Conservation (phyloP, 2,888 invertebrate genomes). For the Epiblema foenella region DNA sequence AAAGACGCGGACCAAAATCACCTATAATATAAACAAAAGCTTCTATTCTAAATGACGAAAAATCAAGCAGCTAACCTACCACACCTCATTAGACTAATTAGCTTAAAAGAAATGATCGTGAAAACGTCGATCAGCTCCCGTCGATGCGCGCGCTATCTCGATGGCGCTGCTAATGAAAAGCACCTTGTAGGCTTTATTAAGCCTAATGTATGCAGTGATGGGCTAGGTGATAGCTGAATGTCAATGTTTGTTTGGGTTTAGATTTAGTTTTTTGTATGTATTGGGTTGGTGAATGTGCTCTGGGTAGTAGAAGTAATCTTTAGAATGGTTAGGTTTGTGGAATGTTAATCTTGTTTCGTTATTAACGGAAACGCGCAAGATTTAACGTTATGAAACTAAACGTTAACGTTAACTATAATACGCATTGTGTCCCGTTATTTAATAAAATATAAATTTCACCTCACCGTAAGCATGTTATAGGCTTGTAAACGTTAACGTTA, state of each 20-base stretch:
- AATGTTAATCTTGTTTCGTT: not conserved
- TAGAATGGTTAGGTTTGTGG: not conserved
- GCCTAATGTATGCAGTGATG: conserved; percentile 80
- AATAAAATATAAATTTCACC: no score
- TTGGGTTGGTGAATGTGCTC: conserved; percentile 17
- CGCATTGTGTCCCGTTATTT: no score
- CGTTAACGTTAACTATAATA: no score
- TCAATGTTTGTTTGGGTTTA: conserved; percentile 45
- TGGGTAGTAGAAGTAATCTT: not conserved
- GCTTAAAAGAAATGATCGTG: conserved; percentile 66
- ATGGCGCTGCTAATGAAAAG: conserved; percentile 80
- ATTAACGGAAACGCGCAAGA: no score
- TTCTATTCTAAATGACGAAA: conserved; percentile 1
- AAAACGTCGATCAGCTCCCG: conserved; percentile 65
- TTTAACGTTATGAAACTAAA: no score
- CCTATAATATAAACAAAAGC: not conserved
- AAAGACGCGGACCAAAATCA: not conserved
- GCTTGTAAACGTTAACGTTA: not conserved
- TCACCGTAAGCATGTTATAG: no score
- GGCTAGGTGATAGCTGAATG: conserved; percentile 47
- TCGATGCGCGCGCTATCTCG: conserved; percentile 70
- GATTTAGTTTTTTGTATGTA: conserved; percentile 40
- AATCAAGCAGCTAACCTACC: conserved; percentile 44
- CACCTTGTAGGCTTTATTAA: conserved; percentile 81
- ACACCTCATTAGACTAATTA: conserved; percentile 82